A percentile compares a stretch with the other conserved stretches of the same genome.
Evolutionary conservation across 1,140 invertebrate species (phyloP).

Genomic region (Philopotamus ludificatus): DNA sequence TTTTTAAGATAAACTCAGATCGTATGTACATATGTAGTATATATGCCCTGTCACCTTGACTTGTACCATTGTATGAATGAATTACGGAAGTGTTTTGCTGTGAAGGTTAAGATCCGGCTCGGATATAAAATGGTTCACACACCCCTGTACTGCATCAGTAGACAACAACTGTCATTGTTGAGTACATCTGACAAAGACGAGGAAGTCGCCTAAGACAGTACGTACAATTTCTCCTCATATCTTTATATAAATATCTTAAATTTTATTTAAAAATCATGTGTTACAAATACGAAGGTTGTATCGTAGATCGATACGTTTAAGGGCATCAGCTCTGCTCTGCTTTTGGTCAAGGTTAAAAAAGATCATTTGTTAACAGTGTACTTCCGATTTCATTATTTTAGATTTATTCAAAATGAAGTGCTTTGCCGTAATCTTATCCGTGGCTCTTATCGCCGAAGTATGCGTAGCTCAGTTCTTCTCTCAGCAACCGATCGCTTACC

Average conservation of each 20-base stretch:
- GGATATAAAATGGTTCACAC: conserved; percentile 36
- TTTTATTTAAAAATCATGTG: no score
- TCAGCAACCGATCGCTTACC: conserved; percentile 35
- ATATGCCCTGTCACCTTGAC: conserved; percentile 15
- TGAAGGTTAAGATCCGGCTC: conserved; percentile 27
- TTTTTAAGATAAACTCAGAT: no score
- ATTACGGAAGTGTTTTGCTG: conserved; percentile 30
- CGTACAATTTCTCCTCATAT: no score
- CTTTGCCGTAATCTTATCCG: conserved; percentile 13
- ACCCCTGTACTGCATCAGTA: conserved; percentile 34
- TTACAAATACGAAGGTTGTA: no score
- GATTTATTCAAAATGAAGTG: conserved; percentile 30
- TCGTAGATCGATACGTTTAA: no score
- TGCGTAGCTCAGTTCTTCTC: conserved; percentile 24
- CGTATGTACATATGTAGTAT: no score
- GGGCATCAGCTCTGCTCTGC: no score
- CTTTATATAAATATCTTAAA: no score
- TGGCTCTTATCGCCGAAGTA: conserved; percentile 13
- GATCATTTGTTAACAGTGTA: no score
- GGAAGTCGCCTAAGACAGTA: no score
- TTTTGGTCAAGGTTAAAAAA: no score
- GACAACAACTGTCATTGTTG: conserved; percentile 24
- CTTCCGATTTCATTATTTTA: conserved; percentile 15
- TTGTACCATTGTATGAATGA: conserved; percentile 14
- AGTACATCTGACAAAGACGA: conserved; percentile 21